A percentile compares a stretch with the other conserved stretches of the same genome.
Conservation (phyloP, 1,140 invertebrate genomes). For the Trichogramma pretiosum region DNA sequence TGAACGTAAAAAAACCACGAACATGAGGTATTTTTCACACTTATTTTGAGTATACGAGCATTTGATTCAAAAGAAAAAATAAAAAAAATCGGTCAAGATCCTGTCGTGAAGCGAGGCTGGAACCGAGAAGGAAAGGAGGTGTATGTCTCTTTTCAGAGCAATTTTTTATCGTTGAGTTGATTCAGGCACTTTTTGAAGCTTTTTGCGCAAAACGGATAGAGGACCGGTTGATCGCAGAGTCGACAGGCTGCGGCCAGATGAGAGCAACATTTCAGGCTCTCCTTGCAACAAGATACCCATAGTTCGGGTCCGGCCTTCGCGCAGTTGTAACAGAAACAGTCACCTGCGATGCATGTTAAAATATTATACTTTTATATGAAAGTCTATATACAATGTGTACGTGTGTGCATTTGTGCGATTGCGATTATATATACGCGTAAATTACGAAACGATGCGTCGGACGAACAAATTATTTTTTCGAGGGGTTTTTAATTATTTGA, state of each 20-base stretch:
- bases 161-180: slow-evolving; percentile 29
- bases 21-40: too few species aligned
- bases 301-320: slow-evolving; percentile 36
- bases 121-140: too few species aligned
- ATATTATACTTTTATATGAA: not conserved
- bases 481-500: too few species aligned
- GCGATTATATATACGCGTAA: not conserved
- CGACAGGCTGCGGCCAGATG: slow-evolving; percentile 43
- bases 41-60: too few species aligned
- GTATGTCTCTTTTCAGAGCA: slow-evolving; percentile 10
- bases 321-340: slow-evolving; percentile 44
- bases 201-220: slow-evolving; percentile 41
- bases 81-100: too few species aligned
- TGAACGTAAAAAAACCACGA: too few species aligned
- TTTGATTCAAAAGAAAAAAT: too few species aligned
- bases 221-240: slow-evolving; percentile 37
- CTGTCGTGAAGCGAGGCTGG: too few species aligned
- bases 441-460: too few species aligned
- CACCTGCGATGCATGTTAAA: slow-evolving; percentile 26
- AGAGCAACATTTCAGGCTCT: slow-evolving; percentile 40
- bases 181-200: slow-evolving; percentile 41
- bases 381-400: not conserved
- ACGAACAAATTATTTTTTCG: too few species aligned
- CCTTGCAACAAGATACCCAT: slow-evolving; percentile 42
- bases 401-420: not conserved